Conservation (phyloP, 1,140 invertebrate genomes). For the Drosophila repletoides region DNA sequence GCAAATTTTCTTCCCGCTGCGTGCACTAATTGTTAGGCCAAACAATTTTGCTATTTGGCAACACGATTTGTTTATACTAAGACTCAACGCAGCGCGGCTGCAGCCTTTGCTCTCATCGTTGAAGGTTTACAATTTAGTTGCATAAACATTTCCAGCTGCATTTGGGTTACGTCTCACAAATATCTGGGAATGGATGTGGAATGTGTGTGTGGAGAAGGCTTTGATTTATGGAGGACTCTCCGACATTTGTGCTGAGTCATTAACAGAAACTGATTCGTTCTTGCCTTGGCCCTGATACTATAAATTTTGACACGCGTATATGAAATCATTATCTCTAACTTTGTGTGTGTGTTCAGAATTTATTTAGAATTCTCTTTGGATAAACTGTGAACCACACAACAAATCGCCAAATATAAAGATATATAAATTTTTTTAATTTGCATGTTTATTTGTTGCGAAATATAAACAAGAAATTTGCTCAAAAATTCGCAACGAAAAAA, state of each 20-base stretch:
- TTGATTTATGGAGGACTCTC: not conserved
- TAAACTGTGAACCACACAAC: slow-evolving; percentile 16
- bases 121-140: slow-evolving; percentile 56
- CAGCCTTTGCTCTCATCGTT: slow-evolving; percentile 12
- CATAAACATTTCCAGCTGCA: slow-evolving; percentile 42
- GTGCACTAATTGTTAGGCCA: slow-evolving; percentile 63
- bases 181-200: no score
- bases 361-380: slow-evolving; percentile 23
- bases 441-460: not conserved
- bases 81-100: slow-evolving; percentile 22
- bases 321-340: not conserved
- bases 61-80: slow-evolving; percentile 59
- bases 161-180: slow-evolving; percentile 8
- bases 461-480: not conserved
- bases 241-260: not conserved
- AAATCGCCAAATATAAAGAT: slow-evolving; percentile 18
- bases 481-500: not conserved
- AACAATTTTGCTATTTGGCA: slow-evolving; percentile 62
- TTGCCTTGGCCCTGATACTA: not conserved
- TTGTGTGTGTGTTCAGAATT: not conserved
- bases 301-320: slow-evolving; percentile 4
- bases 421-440: slow-evolving; percentile 26
- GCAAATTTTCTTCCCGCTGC: slow-evolving; percentile 21
- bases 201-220: not conserved
- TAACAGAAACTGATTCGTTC: not conserved